These are phyloP conservation scores for Melolontha melolontha DNA, from an alignment of 2,888 invertebrate genomes.

Conservation along the genomic window DNA sequence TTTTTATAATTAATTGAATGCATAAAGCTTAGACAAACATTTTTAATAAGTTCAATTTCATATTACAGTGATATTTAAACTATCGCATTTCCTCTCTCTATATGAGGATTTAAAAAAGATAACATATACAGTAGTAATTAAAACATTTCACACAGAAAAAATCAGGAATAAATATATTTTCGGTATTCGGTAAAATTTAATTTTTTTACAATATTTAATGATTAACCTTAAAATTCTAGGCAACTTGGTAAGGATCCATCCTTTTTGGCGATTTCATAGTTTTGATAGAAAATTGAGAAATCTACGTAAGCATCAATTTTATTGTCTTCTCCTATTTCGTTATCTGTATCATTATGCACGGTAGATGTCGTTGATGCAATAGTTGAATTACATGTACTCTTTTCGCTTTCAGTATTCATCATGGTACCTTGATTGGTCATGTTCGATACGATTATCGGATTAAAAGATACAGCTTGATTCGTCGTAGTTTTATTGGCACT, in stretches of 20 bases:
- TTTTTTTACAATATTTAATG: no score
- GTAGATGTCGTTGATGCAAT: conserved; percentile 60
- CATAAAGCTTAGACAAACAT: no score
- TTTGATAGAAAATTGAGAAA: conserved; percentile 83
- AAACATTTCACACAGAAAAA: no score
- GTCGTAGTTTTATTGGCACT: conserved; percentile 71
- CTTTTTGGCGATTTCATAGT: conserved; percentile 75
- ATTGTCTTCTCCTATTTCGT: conserved; percentile 68
- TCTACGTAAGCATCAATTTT: conserved; percentile 86
- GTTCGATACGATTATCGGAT: conserved; percentile 68
- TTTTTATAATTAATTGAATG: no score
- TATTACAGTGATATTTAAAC: no score
- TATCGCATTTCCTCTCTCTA: no score
- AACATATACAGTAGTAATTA: no score
- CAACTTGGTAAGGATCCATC: conserved; percentile 76
- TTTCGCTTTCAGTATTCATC: conserved; percentile 5
- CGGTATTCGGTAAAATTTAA: no score
- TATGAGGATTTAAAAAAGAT: no score
- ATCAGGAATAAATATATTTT: no score
- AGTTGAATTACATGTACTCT: conserved; percentile 55
- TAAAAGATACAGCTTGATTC: conserved; percentile 70
- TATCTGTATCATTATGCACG: conserved; percentile 64
- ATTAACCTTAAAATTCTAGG: conserved; percentile 65
- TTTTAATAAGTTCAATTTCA: no score
- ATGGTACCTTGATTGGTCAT: conserved; percentile 46